These are phyloP conservation scores for Cyanistes caeruleus DNA, from an alignment of 2,113 vertebrate species.

Conservation along the genomic window DNA sequence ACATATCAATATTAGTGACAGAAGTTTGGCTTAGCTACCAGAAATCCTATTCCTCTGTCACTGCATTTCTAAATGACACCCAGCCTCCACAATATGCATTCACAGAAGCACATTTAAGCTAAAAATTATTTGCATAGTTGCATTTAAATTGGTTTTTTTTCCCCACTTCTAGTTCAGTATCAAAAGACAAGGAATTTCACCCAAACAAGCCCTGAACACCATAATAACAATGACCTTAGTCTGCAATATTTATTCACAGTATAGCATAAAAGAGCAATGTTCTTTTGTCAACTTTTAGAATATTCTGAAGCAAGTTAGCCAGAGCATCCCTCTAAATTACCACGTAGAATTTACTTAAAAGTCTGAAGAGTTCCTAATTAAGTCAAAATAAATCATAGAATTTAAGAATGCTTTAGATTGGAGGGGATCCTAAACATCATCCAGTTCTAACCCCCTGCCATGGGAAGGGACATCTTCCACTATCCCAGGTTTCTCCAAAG, in stretches of 20 bases:
- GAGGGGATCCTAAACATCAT: background rate
- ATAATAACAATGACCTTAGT: background rate
- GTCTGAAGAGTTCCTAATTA: background rate
- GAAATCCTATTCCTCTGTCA: background rate
- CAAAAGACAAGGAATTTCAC: background rate
- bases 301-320: background rate
- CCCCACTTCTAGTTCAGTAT: background rate
- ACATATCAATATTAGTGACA: background rate
- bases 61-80: background rate
- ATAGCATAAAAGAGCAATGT: background rate
- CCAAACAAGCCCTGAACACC: background rate
- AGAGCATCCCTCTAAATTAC: background rate
- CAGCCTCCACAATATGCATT: background rate
- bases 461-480: background rate
- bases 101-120: background rate
- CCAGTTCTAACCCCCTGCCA: background rate
- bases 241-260: background rate
- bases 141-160: background rate
- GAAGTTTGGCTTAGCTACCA: background rate
- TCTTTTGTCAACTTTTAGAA: background rate
- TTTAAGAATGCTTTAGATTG: background rate
- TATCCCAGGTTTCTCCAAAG: background rate
- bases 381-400: background rate
- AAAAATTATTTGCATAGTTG: background rate
- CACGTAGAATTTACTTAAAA: background rate